These are phyloP conservation scores for Champsocephalus gunnari DNA, from an alignment of 2,797 vertebrate genomes.

Conservation along the genomic window DNA sequence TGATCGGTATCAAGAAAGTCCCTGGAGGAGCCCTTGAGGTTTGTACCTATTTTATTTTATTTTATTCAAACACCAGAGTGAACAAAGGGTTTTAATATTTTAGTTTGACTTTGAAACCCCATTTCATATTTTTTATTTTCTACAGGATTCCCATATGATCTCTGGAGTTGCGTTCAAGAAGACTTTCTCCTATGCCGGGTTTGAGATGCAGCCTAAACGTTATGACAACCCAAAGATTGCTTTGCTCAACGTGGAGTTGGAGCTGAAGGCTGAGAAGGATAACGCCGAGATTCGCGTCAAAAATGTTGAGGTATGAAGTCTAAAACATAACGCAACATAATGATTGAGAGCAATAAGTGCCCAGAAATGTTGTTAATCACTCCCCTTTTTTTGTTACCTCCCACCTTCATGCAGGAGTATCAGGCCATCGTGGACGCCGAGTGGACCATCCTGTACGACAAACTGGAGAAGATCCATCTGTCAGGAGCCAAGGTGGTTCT, in stretches of 20 bases:
- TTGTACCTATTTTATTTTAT: constrained; percentile 32
- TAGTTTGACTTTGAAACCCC: background rate
- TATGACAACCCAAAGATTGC: constrained; percentile 92
- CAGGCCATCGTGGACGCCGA: constrained; percentile 98
- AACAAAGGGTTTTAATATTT: background rate
- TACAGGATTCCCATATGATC: constrained; percentile 93
- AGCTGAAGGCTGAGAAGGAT: constrained; percentile 98
- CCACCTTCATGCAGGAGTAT: constrained; percentile 87
- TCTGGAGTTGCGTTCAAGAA: constrained; percentile 98
- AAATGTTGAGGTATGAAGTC: constrained; percentile 87
- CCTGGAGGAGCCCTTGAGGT: constrained; percentile 97
- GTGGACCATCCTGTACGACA: constrained; percentile 98
- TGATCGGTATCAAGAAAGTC: constrained; percentile 99
- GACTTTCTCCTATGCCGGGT: constrained; percentile 97
- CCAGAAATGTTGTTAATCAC: rapidly evolving
- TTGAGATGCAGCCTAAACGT: constrained; percentile 98
- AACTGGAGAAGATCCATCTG: constrained; percentile 93
- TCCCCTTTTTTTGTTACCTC: background rate
- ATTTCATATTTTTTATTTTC: background rate
- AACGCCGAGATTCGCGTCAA: constrained; percentile 96
- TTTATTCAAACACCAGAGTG: too few species aligned
- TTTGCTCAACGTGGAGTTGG: constrained; percentile 95
- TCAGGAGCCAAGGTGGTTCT: constrained; percentile 96
- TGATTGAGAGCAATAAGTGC: background rate
- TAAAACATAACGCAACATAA: rapidly evolving